Evolutionary conservation across 2,113 vertebrate genomes (phyloP).

Genomic region (Coptodon rendalli): DNA sequence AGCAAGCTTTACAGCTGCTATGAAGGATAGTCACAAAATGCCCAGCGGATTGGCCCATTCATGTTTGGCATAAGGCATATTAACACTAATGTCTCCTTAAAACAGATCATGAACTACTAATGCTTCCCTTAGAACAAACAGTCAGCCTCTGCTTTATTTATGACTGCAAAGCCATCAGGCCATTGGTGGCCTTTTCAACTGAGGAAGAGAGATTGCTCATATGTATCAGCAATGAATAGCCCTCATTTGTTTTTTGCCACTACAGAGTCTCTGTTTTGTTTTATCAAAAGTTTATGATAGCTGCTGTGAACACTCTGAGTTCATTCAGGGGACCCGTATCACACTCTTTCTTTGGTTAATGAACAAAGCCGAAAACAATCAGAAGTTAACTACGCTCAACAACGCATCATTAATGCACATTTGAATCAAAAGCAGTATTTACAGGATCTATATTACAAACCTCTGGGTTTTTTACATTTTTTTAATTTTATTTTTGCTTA

Average conservation of each 20-base stretch:
- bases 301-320: background rate
- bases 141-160: conserved; percentile 46
- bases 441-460: conserved; percentile 14
- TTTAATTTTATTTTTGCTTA: conserved; percentile 31
- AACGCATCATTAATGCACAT: conserved; percentile 17
- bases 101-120: conserved; percentile 48
- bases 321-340: background rate
- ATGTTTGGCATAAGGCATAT: conserved; percentile 21
- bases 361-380: conserved; percentile 7
- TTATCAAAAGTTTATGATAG: background rate
- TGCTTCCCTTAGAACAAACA: conserved; percentile 44
- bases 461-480: background rate
- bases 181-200: conserved; percentile 58
- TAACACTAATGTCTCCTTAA: conserved; percentile 37
- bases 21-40: conserved; percentile 55
- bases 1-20: conserved; percentile 54
- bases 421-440: background rate
- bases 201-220: conserved; percentile 46
- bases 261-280: background rate
- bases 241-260: conserved; percentile 20
- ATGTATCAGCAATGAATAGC: conserved; percentile 2
- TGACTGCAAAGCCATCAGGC: conserved; percentile 44
- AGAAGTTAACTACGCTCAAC: conserved; percentile 26
- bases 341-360: background rate
- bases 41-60: conserved; percentile 25